Evolutionary conservation across 2,888 invertebrate genomes (phyloP).

Genomic region (Trissolcus brochymenae): DNA sequence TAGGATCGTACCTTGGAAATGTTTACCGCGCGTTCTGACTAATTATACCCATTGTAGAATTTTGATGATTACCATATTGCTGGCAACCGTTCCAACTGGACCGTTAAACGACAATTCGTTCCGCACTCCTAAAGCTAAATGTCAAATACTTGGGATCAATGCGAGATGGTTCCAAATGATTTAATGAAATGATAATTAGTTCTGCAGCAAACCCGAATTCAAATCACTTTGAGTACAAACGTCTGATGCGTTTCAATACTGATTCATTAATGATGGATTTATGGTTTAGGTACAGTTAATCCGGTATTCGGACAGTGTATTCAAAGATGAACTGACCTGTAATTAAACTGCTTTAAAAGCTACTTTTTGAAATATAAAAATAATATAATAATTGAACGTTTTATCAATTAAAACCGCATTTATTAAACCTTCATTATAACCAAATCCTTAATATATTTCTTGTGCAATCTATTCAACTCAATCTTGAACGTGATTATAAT

Average conservation of each 20-base stretch:
- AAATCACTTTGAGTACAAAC: constrained; percentile 14
- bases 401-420: not conserved
- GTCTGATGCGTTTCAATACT: constrained; percentile 19
- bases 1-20: no score
- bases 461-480: not conserved
- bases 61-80: constrained; percentile 13
- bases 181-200: constrained; percentile 51
- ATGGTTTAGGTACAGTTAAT: constrained; percentile 22
- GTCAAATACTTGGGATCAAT: constrained; percentile 40
- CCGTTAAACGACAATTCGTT: constrained; percentile 45
- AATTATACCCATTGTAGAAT: not conserved
- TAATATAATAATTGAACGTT: no score
- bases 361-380: no score
- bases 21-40: no score
- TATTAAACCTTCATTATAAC: not conserved
- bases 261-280: constrained; percentile 34
- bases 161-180: constrained; percentile 30
- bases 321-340: constrained; percentile 15
- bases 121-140: constrained; percentile 18
- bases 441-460: not conserved
- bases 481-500: not conserved
- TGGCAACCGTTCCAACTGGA: constrained; percentile 19
- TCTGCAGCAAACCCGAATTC: constrained; percentile 20
- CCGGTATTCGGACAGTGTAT: constrained; percentile 13
- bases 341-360: not conserved